A percentile compares a stretch with the other conserved stretches of the same genome.
Evolutionary conservation across 2,888 invertebrate species (phyloP).

Genomic region (Tribolium freemani): DNA sequence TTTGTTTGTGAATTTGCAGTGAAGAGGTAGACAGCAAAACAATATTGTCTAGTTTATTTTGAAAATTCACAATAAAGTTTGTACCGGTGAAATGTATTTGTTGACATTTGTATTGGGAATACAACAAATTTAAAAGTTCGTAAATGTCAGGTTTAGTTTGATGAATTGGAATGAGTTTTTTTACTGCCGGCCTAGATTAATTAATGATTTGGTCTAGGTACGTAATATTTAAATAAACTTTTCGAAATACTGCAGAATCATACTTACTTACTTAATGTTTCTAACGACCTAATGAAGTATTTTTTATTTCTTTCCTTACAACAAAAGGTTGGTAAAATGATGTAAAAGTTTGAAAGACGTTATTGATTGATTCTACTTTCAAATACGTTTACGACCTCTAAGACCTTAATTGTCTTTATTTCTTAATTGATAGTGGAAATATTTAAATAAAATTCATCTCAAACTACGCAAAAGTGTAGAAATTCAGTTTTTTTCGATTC

Average conservation of each 20-base stretch:
- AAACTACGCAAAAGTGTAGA: neutral
- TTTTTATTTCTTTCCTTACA: neutral
- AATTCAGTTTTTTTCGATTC: neutral
- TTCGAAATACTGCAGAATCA: too few species aligned
- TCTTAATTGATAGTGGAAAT: too few species aligned
- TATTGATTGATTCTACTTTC: neutral
- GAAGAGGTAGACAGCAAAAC: neutral
- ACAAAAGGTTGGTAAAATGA: neutral
- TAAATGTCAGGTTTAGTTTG: neutral
- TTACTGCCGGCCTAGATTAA: neutral
- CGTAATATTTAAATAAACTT: too few species aligned
- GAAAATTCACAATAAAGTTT: neutral
- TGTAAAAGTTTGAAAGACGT: neutral
- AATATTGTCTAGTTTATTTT: neutral
- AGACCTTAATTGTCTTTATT: too few species aligned
- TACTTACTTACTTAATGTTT: too few species aligned
- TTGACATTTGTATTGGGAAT: neutral
- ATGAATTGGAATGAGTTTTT: neutral
- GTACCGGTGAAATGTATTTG: neutral
- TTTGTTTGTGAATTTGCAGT: neutral
- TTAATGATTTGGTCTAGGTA: too few species aligned
- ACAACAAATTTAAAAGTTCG: neutral
- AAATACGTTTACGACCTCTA: neutral
- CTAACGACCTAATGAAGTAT: too few species aligned
- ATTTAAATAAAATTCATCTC: too few species aligned